Evolutionary conservation across 2,113 vertebrate genomes (phyloP).

Genomic region (Syngnathoides biaculeatus): DNA sequence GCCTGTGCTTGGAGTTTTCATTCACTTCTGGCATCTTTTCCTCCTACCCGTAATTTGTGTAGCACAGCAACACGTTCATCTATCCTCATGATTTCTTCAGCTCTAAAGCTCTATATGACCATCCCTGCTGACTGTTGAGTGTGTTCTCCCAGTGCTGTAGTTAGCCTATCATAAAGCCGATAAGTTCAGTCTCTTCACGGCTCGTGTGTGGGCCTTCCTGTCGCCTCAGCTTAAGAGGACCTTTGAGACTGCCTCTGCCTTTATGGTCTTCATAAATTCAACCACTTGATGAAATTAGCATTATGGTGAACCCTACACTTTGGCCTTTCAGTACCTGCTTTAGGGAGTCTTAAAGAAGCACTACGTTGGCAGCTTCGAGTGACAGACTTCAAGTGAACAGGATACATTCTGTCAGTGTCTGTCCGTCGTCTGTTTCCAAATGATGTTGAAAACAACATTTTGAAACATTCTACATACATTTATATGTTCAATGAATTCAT

Average conservation of each 20-base stretch:
- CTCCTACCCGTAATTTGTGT: conserved; percentile 26
- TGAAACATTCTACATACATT: neutral
- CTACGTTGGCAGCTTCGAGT: neutral
- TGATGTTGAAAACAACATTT: neutral
- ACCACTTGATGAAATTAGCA: conserved; percentile 62
- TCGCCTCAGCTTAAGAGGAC: conserved; percentile 30
- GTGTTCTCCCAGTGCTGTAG: conserved; percentile 45
- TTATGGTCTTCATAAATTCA: conserved; percentile 39
- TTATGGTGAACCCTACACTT: conserved; percentile 31
- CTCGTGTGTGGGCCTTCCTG: conserved; percentile 16
- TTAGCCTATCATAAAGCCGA: conserved; percentile 44
- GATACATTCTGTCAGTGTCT: no score
- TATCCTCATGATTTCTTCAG: conserved; percentile 15
- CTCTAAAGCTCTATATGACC: conserved; percentile 40
- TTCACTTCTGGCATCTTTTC: conserved; percentile 43
- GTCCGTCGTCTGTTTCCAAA: no score
- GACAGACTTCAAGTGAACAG: neutral
- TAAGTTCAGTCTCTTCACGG: conserved; percentile 29
- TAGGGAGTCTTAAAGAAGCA: conserved; percentile 2
- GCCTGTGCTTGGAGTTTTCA: conserved; percentile 48
- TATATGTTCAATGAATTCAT: neutral
- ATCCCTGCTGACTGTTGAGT: conserved; percentile 30
- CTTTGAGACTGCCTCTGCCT: conserved; percentile 36
- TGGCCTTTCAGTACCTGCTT: conserved; percentile 26
- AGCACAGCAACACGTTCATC: conserved; percentile 18